Evolutionary conservation across 2,888 invertebrate genomes (phyloP).

Genomic region (Parapristionchus giblindavisi): DNA sequence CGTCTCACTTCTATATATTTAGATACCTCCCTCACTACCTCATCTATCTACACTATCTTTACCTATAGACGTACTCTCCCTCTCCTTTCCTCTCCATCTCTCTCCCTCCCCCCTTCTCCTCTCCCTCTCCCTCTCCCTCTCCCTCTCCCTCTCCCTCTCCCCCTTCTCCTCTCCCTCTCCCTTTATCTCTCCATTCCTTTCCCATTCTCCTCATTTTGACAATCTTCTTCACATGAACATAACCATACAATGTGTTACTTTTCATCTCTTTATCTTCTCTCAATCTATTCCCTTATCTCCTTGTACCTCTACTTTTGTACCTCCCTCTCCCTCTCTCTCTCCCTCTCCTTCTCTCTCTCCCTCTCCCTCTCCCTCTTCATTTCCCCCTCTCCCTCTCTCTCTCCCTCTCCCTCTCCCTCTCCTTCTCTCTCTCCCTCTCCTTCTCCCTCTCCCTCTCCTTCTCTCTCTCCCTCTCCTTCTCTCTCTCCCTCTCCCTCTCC

Average conservation of each 20-base stretch:
- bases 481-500: not conserved
- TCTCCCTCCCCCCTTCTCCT: not conserved
- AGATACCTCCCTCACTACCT: not conserved
- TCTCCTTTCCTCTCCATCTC: conserved; percentile 1
- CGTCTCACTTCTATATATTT: not conserved
- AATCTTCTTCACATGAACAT: conserved; percentile 2
- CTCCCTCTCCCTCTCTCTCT: not conserved
- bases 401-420: not conserved
- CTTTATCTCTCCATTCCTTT: conserved; percentile 15
- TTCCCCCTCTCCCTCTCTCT: not conserved
- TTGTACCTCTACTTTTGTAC: not conserved
- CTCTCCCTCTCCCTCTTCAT: not conserved
- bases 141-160: not conserved
- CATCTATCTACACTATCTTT: not conserved
- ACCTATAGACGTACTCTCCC: not conserved
- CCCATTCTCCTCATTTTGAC: not conserved
- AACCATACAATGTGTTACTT: not conserved
- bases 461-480: not conserved
- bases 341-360: not conserved
- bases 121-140: not conserved
- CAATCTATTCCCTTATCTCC: not conserved
- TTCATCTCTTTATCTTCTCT: not conserved
- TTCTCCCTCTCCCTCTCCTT: not conserved
- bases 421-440: not conserved
- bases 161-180: not conserved